These are phyloP conservation scores for Limenitis camilla DNA, from an alignment of 2,888 invertebrate species.

Conservation along the genomic window DNA sequence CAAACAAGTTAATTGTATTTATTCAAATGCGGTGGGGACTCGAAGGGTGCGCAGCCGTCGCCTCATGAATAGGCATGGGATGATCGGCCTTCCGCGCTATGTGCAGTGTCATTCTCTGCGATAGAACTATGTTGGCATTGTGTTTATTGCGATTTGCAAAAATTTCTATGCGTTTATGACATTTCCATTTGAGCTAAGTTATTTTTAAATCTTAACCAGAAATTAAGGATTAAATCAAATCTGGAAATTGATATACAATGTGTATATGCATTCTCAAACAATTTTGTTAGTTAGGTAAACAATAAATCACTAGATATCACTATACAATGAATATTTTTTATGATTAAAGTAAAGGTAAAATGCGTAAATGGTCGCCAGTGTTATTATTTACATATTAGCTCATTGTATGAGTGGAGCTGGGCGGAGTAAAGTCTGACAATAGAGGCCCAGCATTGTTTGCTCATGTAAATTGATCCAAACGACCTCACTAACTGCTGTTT, in stretches of 20 bases:
- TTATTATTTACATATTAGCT: slow-evolving; percentile 18
- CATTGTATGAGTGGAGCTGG: slow-evolving; percentile 22
- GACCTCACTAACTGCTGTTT: slow-evolving; percentile 44
- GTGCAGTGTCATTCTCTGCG: slow-evolving; percentile 51
- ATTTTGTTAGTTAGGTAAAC: too few relatives aligned
- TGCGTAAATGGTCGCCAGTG: neutral
- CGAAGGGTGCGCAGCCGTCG: slow-evolving; percentile 52
- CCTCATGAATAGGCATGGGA: slow-evolving; percentile 67
- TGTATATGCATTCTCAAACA: too few relatives aligned
- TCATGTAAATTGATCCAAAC: slow-evolving; percentile 43
- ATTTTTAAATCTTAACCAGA: too few relatives aligned
- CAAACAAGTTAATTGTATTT: slow-evolving; percentile 75
- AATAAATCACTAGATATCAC: too few relatives aligned
- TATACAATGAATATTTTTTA: too few relatives aligned
- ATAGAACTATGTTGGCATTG: slow-evolving; percentile 27
- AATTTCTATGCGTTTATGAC: neutral
- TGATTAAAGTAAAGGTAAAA: neutral
- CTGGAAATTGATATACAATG: too few relatives aligned
- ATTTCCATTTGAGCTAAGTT: too few relatives aligned
- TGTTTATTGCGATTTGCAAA: slow-evolving; percentile 13
- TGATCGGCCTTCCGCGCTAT: slow-evolving; percentile 49
- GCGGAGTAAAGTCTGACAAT: slow-evolving; percentile 24
- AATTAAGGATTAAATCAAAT: too few relatives aligned
- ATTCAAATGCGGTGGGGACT: slow-evolving; percentile 62
- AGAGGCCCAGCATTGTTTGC: slow-evolving; percentile 43